Evolutionary conservation across 2,888 invertebrate genomes (phyloP).

Genomic region (Eumerus sabulonum): DNA sequence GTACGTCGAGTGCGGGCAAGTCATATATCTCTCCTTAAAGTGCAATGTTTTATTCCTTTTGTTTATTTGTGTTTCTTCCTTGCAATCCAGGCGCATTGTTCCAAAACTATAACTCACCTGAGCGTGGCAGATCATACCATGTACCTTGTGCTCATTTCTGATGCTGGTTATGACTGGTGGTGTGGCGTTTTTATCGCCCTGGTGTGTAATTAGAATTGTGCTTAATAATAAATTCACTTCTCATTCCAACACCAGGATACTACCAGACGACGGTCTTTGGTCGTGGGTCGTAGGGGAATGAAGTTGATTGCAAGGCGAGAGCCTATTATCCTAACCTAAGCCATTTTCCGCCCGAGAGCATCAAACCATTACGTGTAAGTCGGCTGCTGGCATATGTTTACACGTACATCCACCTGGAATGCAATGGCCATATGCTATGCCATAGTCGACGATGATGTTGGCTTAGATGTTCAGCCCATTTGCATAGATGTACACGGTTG

Average conservation of each 20-base stretch:
- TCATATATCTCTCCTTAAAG: too few relatives aligned
- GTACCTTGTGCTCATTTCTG: conserved; percentile 4
- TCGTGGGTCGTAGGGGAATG: too few relatives aligned
- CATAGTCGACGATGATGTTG: background rate
- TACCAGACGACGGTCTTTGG: too few relatives aligned
- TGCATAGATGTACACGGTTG: conserved; percentile 16
- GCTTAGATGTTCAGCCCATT: conserved; percentile 9
- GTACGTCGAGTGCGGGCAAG: too few relatives aligned
- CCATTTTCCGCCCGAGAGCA: conserved; percentile 56
- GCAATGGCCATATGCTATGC: conserved; percentile 7
- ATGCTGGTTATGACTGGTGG: background rate
- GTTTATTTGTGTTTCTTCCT: too few relatives aligned
- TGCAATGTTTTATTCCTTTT: too few relatives aligned
- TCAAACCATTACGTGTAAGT: conserved; percentile 49
- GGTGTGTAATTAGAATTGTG: conserved; percentile 61
- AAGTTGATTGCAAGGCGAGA: background rate
- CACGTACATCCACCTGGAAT: conserved; percentile 10
- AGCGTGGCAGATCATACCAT: conserved; percentile 44
- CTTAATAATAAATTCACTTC: conserved; percentile 60
- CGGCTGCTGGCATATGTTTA: conserved; percentile 15
- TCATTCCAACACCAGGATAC: background rate
- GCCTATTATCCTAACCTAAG: conserved; percentile 56
- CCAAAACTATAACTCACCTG: conserved; percentile 46
- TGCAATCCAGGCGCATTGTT: conserved; percentile 36
- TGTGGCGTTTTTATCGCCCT: too few relatives aligned